A percentile compares a stretch with the other conserved stretches of the same genome.
Conservation (phyloP, 2,797 vertebrate species). For the Smutsia temminckii region DNA sequence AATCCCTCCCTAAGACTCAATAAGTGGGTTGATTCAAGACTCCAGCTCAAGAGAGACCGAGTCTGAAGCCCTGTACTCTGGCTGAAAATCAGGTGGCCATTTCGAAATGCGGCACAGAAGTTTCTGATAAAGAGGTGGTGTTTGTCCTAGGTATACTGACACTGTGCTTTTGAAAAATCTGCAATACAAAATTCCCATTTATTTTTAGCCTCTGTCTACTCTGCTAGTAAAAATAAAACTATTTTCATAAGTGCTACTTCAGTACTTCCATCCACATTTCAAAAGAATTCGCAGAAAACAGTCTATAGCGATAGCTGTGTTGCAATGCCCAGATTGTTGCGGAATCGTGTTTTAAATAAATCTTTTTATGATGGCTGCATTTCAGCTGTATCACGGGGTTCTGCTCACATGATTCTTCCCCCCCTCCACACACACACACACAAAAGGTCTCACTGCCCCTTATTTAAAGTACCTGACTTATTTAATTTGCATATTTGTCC, state of each 20-base stretch:
- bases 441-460: neutral
- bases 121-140: slow-evolving; percentile 49
- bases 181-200: slow-evolving; percentile 60
- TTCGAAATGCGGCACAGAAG: slow-evolving; percentile 55
- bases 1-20: slow-evolving; percentile 12
- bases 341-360: slow-evolving; percentile 53
- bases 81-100: neutral
- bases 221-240: slow-evolving; percentile 69
- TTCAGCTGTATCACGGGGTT: slow-evolving; percentile 28
- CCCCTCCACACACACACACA: neutral
- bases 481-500: slow-evolving; percentile 52
- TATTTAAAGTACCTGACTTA: slow-evolving; percentile 44
- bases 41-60: neutral
- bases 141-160: slow-evolving; percentile 54
- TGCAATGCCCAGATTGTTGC: slow-evolving; percentile 16
- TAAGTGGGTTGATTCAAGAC: slow-evolving; percentile 15
- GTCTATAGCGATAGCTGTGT: slow-evolving; percentile 19
- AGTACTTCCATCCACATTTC: slow-evolving; percentile 46
- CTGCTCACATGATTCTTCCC: slow-evolving; percentile 42
- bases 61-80: neutral
- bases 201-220: slow-evolving; percentile 70
- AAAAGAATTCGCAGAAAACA: slow-evolving; percentile 61
- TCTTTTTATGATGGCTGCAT: slow-evolving; percentile 32
- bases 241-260: slow-evolving; percentile 61
- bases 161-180: slow-evolving; percentile 56